Percentiles rank a stretch among this genome's conserved stretches.
phyloP scores from a whole-genome alignment of 1,140 invertebrate species.

The Eurosta solidaginis region DNA sequence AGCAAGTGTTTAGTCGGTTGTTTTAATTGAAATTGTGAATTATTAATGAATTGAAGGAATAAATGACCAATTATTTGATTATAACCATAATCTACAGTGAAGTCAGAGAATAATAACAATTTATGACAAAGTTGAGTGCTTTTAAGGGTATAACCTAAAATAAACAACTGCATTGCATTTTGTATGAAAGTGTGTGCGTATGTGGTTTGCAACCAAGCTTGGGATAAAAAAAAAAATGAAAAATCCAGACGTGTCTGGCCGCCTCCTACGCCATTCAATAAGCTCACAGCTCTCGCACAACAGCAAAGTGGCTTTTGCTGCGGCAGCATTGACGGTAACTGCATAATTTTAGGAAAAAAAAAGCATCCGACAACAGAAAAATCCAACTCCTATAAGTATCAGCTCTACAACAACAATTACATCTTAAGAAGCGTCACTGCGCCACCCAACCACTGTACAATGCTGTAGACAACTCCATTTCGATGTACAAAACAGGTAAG shows the following conservation, averaged over 20 bases:
- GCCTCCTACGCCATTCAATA: background rate
- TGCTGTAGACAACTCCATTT: background rate
- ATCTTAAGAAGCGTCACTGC: background rate
- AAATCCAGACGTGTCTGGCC: background rate
- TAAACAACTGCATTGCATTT: no score
- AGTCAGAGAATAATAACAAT: no score
- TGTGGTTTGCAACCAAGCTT: background rate
- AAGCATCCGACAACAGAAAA: no score
- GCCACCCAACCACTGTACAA: background rate
- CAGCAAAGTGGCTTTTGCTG: no score
- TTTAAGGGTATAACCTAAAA: no score
- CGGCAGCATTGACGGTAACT: background rate
- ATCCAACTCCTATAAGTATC: background rate
- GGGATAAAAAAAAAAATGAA: background rate
- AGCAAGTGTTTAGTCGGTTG: background rate
- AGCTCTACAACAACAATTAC: background rate
- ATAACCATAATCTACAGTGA: no score
- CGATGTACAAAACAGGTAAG: background rate
- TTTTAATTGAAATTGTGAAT: constrained; percentile 1
- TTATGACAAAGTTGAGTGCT: no score
- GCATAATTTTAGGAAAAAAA: background rate
- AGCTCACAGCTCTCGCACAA: no score
- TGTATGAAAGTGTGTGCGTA: background rate
- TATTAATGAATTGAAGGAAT: background rate
- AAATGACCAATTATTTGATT: no score